Evolutionary conservation across 2,888 invertebrate species (phyloP), one percentile per base, ranked within the genome.

Genomic region (Philereme transversata): DNA sequence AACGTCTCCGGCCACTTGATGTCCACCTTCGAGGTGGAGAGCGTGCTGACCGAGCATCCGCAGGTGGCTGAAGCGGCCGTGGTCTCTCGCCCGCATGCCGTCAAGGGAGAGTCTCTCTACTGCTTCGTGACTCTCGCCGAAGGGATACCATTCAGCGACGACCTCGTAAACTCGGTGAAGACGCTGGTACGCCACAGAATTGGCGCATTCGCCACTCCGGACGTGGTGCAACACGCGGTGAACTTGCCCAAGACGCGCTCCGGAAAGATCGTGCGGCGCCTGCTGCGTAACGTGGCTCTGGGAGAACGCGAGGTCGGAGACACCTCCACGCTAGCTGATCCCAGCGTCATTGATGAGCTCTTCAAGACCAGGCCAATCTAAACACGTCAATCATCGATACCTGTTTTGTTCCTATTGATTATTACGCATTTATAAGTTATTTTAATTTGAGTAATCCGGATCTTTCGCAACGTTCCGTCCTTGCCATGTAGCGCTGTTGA

Each of bases 1-100:
- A 99, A 99, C 87, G 99, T 99, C 6, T 99, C 98, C 3, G 99
- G 99, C 0, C 99, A 99, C 88, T 93, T 99, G 57, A 96, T 99
- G 95, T 98, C 98, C 64, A 99, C 99, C 0, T 97, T 99, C 0
- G 99, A 99, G 92, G 96, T 97, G 0, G 97, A 97, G 84, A 95
- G 96, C 9, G 96, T 97, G 33, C 92, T 97, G 10, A 95, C 96
- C 0, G 96, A 96, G 81, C 96, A 97, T 79, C 87, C 91, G 0
- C 92, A 93, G 8, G 97, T 99, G 0, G 78, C 98, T 0, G 99
- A 99, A 87, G 97, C 99, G 0, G 99, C 99, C 0, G 99, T 98
- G 0, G 99, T 99, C 0, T 96, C 99, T 5, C 96, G 97, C 70
- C 97, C 98, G 0, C 99, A 99, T 90, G 94, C 95, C 0, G 95